These are phyloP conservation scores for Phyllotreta striolata DNA, from an alignment of 2,888 invertebrate genomes.

Conservation along the genomic window DNA sequence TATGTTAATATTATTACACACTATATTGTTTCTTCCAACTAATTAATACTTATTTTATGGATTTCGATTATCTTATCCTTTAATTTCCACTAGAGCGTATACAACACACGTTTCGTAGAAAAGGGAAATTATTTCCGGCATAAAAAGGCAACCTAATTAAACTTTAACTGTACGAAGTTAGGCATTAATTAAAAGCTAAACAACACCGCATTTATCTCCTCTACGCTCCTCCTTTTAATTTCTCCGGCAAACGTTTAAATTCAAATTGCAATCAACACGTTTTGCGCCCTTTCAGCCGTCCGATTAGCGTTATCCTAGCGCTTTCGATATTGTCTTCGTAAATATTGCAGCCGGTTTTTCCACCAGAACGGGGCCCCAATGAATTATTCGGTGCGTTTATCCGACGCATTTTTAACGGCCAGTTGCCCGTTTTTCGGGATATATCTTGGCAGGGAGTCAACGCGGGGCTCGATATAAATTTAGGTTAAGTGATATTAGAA, in stretches of 20 bases:
- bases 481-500: constrained; percentile 28
- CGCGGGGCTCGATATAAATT: constrained; percentile 28
- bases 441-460: constrained; percentile 27
- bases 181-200: constrained; percentile 30
- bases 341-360: constrained; percentile 28
- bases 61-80: too few species aligned
- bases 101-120: too few species aligned
- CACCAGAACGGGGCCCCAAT: constrained; percentile 6
- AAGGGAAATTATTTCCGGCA: too few species aligned
- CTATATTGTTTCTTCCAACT: too few species aligned
- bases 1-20: too few species aligned
- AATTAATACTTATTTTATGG: too few species aligned
- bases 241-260: constrained; percentile 34
- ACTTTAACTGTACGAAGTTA: constrained; percentile 15
- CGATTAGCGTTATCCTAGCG: constrained; percentile 31
- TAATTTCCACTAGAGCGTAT: too few species aligned
- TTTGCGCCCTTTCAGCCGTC: constrained; percentile 24
- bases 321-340: constrained; percentile 30
- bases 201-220: constrained; percentile 33
- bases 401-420: too few species aligned
- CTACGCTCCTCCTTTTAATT: constrained; percentile 31
- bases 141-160: constrained; percentile 14
- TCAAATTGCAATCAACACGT: constrained; percentile 34
- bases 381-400: constrained; percentile 19
- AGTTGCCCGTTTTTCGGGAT: constrained; percentile 19